Evolutionary conservation across 2,888 invertebrate species (phyloP).

Genomic region (Callyntrura guangdongensis): DNA sequence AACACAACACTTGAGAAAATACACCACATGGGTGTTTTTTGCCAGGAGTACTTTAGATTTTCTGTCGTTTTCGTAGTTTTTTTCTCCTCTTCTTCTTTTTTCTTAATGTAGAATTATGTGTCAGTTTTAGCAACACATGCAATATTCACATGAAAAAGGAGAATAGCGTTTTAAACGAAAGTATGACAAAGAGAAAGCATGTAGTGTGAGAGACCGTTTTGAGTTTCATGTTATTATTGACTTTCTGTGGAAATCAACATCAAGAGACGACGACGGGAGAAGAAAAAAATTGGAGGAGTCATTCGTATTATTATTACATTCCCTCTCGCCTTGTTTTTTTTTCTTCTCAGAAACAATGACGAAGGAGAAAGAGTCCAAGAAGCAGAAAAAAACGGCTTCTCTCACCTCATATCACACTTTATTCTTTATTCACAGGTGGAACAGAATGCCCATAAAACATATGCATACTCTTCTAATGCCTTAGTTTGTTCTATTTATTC

Average conservation of each 20-base stretch:
- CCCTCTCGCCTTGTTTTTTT: background rate
- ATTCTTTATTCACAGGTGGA: conserved; percentile 35
- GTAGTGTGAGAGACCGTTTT: background rate
- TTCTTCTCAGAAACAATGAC: conserved; percentile 22
- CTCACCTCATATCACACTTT: conserved; percentile 14
- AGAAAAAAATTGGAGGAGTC: background rate
- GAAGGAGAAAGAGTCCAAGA: background rate
- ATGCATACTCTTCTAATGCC: background rate
- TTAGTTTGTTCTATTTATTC: background rate
- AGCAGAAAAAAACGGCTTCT: conserved; percentile 1
- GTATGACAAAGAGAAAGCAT: conserved; percentile 20
- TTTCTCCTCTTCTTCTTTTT: background rate
- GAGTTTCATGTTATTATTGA: background rate
- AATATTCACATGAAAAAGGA: conserved; percentile 65
- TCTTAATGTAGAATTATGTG: conserved; percentile 58
- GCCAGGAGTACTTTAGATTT: background rate
- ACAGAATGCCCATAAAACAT: conserved; percentile 42
- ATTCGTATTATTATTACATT: background rate
- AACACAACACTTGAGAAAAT: background rate
- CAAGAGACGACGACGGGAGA: background rate
- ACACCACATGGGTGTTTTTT: conserved; percentile 35
- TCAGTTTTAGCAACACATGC: conserved; percentile 64
- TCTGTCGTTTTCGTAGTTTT: conserved; percentile 22
- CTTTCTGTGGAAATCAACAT: background rate
- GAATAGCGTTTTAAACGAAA: conserved; percentile 49